Base-by-base conservation (phyloP, 2,797 vertebrate genomes). In the Pseudomugil gertrudae region DNA sequence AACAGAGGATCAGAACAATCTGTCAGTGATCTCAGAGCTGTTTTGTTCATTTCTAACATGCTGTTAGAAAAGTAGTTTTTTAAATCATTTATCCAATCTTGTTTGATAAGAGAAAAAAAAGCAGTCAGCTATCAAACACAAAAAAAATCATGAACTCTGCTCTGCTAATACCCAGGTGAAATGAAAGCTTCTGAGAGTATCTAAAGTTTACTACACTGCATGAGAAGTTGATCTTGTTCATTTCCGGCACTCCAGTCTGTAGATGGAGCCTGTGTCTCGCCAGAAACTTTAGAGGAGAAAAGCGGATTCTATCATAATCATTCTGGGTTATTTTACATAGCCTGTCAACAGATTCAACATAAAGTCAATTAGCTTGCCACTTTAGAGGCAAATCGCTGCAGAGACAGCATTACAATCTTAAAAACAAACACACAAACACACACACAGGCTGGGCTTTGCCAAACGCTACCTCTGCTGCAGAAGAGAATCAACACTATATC, bases 311-410 rank as follows among this genome's bases (percentile, higher is more conserved):
- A 66, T 74, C 77, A 78, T 71, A 58, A 57, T 74, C 72, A 0
- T 38, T 45, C 68, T 21, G 81, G 89, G 79, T 84, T 84, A 80
- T 84, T 89, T 90, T 89, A 89, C 88, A 89, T 58, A 65, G 81
- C 50, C 73, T 66, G 24, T 82, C 80, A 76, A 80, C 66, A 62
- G 72, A 62, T 69, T 72, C 66, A 67, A 78, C 81, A 80, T 68
- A 85, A 77, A 88, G 87, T 87, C 88, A 90, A 90, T 92, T 90
- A 89, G 84, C 62, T 45, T 27, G 43, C 75, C 84, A 86, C 87
- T 90, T 88, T 83, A 43, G 67, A 80, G 73, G 67, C 76, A 74
- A 81, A 87, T 68, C 80, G 81, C 78, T 56, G 72, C 73, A 26
- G 40, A 79, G 75, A 79, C 38, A 50, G 72, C 63, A 68, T 59